Evolutionary conservation across 30 jellyfish, hydroid and myxozoan genomes (phyloP).

Genomic region (Pelagia noctiluca): DNA sequence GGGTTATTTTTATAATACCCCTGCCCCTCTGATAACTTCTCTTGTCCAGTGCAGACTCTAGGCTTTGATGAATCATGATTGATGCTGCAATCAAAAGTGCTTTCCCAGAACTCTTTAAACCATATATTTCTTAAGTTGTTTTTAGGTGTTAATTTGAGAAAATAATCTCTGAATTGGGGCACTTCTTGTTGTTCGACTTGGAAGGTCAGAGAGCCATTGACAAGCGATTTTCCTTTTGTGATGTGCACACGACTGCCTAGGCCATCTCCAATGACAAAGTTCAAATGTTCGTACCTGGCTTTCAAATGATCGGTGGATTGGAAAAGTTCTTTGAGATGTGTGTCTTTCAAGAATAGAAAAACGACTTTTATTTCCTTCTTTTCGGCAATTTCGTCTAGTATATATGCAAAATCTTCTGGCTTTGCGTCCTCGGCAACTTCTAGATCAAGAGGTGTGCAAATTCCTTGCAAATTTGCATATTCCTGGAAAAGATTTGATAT

Average conservation of each 20-base stretch:
- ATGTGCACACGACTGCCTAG: background rate
- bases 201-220: slow-evolving; percentile 12
- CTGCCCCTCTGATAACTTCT: slow-evolving; percentile 16
- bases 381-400: background rate
- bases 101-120: slow-evolving; percentile 70
- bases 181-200: slow-evolving; percentile 25
- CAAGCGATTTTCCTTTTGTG: background rate
- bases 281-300: background rate
- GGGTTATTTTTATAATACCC: slow-evolving; percentile 26
- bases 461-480: slow-evolving; percentile 58
- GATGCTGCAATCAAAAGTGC: slow-evolving; percentile 38
- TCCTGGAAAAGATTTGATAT: slow-evolving; percentile 40
- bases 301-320: background rate
- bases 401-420: background rate
- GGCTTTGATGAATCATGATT: background rate
- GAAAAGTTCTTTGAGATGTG: slow-evolving; percentile 8
- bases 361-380: background rate
- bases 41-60: slow-evolving; percentile 23
- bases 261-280: background rate
- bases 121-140: slow-evolving; percentile 25
- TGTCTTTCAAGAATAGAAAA: background rate
- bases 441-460: slow-evolving; percentile 27
- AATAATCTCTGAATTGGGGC: background rate
- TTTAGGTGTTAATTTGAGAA: slow-evolving; percentile 8
- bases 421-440: slow-evolving; percentile 34